Percentiles rank a stretch among this genome's conserved stretches.
Conservation (phyloP, 2,113 vertebrate species). For the Rissa tridactyla region DNA sequence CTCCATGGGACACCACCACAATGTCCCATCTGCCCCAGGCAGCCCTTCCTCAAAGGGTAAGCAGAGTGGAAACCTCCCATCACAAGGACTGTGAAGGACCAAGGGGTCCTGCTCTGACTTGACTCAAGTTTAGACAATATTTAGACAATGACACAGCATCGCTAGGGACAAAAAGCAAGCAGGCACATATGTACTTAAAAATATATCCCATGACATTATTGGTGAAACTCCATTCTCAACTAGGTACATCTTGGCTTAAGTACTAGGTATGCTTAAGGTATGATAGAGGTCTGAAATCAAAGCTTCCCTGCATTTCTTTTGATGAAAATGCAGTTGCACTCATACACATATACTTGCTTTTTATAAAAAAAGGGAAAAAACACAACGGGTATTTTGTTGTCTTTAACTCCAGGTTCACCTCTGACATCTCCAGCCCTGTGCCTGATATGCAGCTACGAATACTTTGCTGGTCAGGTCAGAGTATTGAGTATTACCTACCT, state of each 20-base stretch:
- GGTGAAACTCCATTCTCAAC: not conserved
- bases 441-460: not conserved
- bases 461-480: not conserved
- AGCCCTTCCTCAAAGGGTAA: not conserved
- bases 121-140: not conserved
- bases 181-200: not conserved
- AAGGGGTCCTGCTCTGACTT: not conserved
- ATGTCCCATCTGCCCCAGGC: not conserved
- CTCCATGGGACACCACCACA: not conserved
- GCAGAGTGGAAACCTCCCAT: not conserved
- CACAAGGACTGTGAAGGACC: not conserved
- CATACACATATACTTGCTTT: not conserved
- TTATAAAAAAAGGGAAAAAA: not conserved
- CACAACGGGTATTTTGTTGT: not conserved
- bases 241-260: not conserved
- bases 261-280: not conserved
- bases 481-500: not conserved
- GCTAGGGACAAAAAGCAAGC: not conserved
- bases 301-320: not conserved
- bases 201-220: not conserved
- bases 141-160: not conserved
- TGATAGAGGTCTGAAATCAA: not conserved
- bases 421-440: not conserved
- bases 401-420: not conserved
- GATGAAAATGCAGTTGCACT: not conserved